Evolutionary conservation across 2,888 invertebrate species (phyloP).

Genomic region (Euspilapteryx auroguttella): DNA sequence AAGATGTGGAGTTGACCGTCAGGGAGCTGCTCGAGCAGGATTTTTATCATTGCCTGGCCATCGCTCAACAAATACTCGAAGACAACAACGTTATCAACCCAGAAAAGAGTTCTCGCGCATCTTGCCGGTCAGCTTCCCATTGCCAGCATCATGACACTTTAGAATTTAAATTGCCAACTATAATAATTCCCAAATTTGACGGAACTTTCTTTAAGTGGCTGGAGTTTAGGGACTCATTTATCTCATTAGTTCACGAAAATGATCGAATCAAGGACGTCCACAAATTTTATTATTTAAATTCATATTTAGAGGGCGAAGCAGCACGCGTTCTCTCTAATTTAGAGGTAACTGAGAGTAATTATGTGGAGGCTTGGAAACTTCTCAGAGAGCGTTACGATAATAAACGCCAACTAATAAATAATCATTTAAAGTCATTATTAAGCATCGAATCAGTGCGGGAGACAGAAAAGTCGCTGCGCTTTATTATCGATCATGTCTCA

Average conservation of each 20-base stretch:
- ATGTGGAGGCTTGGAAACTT: slow-evolving; percentile 11
- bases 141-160: neutral
- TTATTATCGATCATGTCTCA: slow-evolving; percentile 11
- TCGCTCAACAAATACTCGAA: neutral
- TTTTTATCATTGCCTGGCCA: slow-evolving; percentile 1
- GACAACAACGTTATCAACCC: neutral
- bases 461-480: slow-evolving; percentile 10
- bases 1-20: neutral
- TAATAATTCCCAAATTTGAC: slow-evolving; percentile 10
- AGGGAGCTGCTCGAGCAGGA: neutral
- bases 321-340: slow-evolving; percentile 10
- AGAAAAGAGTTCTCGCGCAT: neutral
- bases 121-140: neutral
- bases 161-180: slow-evolving; percentile 8
- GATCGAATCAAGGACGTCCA: slow-evolving; percentile 7
- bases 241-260: slow-evolving; percentile 10
- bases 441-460: slow-evolving; percentile 9
- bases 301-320: slow-evolving; percentile 12
- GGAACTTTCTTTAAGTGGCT: slow-evolving; percentile 11
- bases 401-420: slow-evolving; percentile 10
- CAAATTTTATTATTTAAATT: no score
- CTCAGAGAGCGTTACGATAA: slow-evolving; percentile 11
- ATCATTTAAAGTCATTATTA: slow-evolving; percentile 12
- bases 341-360: slow-evolving; percentile 9
- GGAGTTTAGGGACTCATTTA: slow-evolving; percentile 10